Evolutionary conservation across 1,140 invertebrate species (phyloP).

Genomic region (Pachyrhynchus sulphureomaculatus): DNA sequence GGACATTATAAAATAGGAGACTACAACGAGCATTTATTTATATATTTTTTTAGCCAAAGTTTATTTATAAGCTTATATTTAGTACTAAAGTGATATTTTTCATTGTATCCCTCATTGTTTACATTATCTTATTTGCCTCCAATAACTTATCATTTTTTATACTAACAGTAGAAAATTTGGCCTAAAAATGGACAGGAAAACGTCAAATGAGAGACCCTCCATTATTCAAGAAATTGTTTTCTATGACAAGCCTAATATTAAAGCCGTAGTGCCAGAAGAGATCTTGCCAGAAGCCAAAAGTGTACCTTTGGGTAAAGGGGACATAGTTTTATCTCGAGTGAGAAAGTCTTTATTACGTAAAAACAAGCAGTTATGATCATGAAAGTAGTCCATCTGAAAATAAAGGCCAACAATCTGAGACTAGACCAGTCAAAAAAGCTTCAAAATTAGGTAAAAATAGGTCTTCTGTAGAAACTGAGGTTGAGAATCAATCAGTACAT

Average conservation of each 20-base stretch:
- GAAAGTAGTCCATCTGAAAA: too few relatives aligned
- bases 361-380: too few relatives aligned
- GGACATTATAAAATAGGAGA: too few relatives aligned
- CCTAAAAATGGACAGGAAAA: neutral
- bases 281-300: neutral
- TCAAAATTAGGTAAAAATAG: neutral
- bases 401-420: neutral
- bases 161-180: too few relatives aligned
- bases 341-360: neutral
- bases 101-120: too few relatives aligned
- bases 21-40: neutral
- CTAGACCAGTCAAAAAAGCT: neutral
- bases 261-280: neutral
- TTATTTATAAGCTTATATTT: too few relatives aligned
- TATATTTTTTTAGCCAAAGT: too few relatives aligned
- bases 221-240: conserved; percentile 25
- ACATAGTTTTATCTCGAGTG: neutral
- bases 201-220: neutral
- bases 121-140: too few relatives aligned
- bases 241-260: conserved; percentile 24
- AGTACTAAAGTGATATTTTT: too few relatives aligned
- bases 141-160: too few relatives aligned
- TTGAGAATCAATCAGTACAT: neutral
- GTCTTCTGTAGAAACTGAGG: neutral
- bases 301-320: neutral